Evolutionary conservation across 2,113 vertebrate species (phyloP), one percentile per base, ranked within the genome.

Genomic region (Tiliqua scincoides): DNA sequence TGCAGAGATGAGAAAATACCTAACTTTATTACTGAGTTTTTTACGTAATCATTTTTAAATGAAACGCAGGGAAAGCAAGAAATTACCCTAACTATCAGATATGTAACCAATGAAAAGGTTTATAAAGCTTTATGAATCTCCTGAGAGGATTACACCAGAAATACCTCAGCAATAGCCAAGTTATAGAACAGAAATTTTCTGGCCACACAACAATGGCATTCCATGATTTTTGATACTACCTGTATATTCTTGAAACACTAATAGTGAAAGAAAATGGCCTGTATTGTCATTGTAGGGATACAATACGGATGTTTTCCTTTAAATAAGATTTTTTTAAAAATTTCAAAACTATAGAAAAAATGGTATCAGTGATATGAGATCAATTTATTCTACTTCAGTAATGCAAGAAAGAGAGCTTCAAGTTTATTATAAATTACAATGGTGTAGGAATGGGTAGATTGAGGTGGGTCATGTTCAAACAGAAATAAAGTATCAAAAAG

Each of bases 21-120:
- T 80, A 52, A 82, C 61, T 65, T 40, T 40, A 65, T 86, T 62
- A 40, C 18, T 68, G 27, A 10, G 35, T 21, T 59, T 68, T 32
- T 79, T 30, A 21, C 65, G 63, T 68, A 77, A 27, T 83, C 54
- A 35, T 78, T 77, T 74, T 43, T 61, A 65, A 85, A 67, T 68
- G 84, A 90, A 87, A 43, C 23, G 68, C 52, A 79, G 57, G n/a
- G 27, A 37, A 90, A 91, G 85, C 20, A 48, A 59, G 37, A 54
- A 80, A 15, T 32, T 18, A 68, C 85, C 27, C 4, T 52, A 59
- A 32, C 40, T 59, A 27, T 65, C 20, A 65, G 3, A 32, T 35
- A 70, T 3, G 32, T 73, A 87, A 73, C 20, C 35, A 48, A 35
- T 72, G 30, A 21, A 65, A 90, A 76, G 59, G 84, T 73, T 30